A percentile compares a stretch with the other conserved stretches of the same genome.
Evolutionary conservation across 2,888 invertebrate species (phyloP).

Genomic region (Ophion slaviceki): DNA sequence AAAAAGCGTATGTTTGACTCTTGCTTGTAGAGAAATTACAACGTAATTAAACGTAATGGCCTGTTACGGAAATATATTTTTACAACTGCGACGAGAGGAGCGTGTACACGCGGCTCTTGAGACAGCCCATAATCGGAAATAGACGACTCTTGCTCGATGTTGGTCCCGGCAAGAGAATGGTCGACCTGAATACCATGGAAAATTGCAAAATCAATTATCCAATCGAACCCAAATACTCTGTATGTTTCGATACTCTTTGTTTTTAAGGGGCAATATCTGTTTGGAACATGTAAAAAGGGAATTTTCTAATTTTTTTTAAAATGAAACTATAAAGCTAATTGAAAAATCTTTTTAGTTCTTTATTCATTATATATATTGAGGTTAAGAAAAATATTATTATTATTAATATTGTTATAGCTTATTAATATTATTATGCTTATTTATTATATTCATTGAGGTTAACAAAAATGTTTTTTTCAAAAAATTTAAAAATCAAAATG

Average conservation of each 20-base stretch:
- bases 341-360: background rate
- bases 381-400: no score
- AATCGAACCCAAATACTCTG: constrained; percentile 21
- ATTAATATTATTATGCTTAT: no score
- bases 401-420: no score
- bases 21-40: constrained; percentile 17
- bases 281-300: no score
- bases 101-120: background rate
- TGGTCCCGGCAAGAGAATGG: constrained; percentile 39
- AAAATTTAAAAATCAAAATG: no score
- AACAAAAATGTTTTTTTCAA: no score
- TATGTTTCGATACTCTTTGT: constrained; percentile 1
- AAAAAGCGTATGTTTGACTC: background rate
- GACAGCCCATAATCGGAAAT: constrained; percentile 49
- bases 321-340: background rate
- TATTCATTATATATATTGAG: no score
- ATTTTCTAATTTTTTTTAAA: background rate
- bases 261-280: background rate
- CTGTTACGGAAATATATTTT: constrained; percentile 51
- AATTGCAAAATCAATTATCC: constrained; percentile 45
- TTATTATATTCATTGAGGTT: no score
- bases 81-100: constrained; percentile 22
- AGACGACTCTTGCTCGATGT: constrained; percentile 25
- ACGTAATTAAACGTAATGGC: constrained; percentile 46
- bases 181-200: constrained; percentile 61